phyloP scores from a whole-genome alignment of 2,888 invertebrate genomes.

The Campoplex nolae region DNA sequence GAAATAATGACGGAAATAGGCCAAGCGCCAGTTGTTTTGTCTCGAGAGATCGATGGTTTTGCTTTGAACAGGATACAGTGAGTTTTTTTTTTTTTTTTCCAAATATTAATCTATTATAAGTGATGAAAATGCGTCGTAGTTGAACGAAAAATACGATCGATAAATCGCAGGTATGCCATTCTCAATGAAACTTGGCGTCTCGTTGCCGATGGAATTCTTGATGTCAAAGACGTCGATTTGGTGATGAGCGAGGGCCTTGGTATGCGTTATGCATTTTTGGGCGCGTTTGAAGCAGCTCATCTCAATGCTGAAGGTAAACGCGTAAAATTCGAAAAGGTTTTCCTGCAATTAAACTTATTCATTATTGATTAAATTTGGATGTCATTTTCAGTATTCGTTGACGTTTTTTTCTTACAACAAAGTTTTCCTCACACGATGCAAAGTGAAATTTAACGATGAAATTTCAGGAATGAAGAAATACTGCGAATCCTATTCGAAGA shows the following conservation, averaged over 20 bases:
- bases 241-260: conserved; percentile 98
- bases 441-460: not conserved
- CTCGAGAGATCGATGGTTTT: conserved; percentile 96
- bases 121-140: not conserved
- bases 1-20: conserved; percentile 94
- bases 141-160: not conserved
- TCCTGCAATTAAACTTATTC: no score
- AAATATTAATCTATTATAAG: not conserved
- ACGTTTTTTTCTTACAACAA: no score
- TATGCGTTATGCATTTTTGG: conserved; percentile 97
- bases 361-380: no score
- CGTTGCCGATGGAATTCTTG: conserved; percentile 93
- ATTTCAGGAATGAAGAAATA: conserved; percentile 87
- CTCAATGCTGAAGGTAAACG: conserved; percentile 94
- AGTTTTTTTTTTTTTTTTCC: conserved; percentile 75
- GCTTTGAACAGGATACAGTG: conserved; percentile 97
- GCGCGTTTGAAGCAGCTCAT: conserved; percentile 96
- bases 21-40: conserved; percentile 94
- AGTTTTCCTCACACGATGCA: no score
- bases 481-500: conserved; percentile 87
- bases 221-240: conserved; percentile 95
- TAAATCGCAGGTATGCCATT: conserved; percentile 91
- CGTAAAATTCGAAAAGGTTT: not conserved
- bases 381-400: no score
- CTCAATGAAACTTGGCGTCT: conserved; percentile 96